Conservation (phyloP, 2,888 invertebrate species). For the Ectobius pallidus region DNA sequence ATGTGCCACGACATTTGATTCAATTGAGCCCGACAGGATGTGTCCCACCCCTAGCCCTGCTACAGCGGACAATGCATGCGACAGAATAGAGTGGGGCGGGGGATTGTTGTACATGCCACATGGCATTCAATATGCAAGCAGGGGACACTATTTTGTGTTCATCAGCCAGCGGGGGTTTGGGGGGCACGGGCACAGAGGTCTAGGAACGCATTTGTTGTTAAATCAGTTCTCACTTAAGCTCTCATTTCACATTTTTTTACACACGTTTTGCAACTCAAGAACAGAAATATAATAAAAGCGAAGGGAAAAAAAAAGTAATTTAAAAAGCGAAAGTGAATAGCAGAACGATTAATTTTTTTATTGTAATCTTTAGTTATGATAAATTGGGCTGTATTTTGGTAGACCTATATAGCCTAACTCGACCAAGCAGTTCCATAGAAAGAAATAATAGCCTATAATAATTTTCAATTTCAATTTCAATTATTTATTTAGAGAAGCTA, state of each 20-base stretch:
- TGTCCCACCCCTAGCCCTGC: not conserved
- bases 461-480: no score
- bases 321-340: not conserved
- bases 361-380: not conserved
- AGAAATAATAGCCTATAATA: no score
- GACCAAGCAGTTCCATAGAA: no score
- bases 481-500: no score
- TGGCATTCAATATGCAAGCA: not conserved
- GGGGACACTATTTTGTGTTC: constrained; percentile 1
- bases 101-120: not conserved
- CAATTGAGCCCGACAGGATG: constrained; percentile 29
- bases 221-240: constrained; percentile 14
- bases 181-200: no score
- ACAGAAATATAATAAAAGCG: not conserved
- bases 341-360: not conserved
- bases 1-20: constrained; percentile 29
- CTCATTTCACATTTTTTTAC: not conserved
- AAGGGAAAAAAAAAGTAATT: not conserved
- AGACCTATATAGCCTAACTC: no score
- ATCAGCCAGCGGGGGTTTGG: not conserved
- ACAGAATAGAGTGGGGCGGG: not conserved
- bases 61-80: constrained; percentile 7
- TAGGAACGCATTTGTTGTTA: not conserved
- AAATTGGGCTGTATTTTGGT: no score
- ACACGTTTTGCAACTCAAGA: constrained; percentile 1